Evolutionary conservation across 2,888 invertebrate genomes (phyloP).

Genomic region (Chymomyza procnemis): DNA sequence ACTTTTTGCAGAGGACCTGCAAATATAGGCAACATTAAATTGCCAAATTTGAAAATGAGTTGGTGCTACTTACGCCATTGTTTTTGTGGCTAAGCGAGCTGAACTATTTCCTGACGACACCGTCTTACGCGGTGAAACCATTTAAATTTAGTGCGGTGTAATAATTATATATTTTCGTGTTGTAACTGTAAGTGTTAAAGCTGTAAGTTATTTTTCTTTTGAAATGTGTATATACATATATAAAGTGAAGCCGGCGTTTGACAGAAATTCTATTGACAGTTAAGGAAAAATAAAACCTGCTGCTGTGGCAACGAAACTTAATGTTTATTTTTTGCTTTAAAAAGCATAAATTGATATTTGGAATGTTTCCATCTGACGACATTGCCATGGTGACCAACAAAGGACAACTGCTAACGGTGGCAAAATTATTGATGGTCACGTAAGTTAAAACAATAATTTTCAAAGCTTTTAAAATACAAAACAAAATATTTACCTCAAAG

Average conservation of each 20-base stretch:
- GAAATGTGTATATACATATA: conserved; percentile 18
- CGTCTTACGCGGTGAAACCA: conserved; percentile 70
- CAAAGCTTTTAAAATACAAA: neutral
- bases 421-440: neutral
- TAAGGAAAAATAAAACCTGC: conserved; percentile 58
- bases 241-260: conserved; percentile 30
- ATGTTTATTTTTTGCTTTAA: conserved; percentile 52
- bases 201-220: neutral
- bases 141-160: conserved; percentile 33
- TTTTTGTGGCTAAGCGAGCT: conserved; percentile 40
- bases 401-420: neutral
- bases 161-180: neutral
- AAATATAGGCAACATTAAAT: neutral
- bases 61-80: conserved; percentile 69
- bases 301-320: conserved; percentile 60
- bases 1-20: conserved; percentile 75
- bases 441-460: no score
- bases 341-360: neutral
- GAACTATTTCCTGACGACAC: conserved; percentile 75
- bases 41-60: neutral
- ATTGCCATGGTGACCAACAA: neutral
- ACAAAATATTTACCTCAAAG: neutral
- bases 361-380: neutral
- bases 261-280: conserved; percentile 34
- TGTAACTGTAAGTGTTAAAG: neutral